Evolutionary conservation across 2,888 invertebrate species (phyloP).

Genomic region (Conchocele bisecta): DNA sequence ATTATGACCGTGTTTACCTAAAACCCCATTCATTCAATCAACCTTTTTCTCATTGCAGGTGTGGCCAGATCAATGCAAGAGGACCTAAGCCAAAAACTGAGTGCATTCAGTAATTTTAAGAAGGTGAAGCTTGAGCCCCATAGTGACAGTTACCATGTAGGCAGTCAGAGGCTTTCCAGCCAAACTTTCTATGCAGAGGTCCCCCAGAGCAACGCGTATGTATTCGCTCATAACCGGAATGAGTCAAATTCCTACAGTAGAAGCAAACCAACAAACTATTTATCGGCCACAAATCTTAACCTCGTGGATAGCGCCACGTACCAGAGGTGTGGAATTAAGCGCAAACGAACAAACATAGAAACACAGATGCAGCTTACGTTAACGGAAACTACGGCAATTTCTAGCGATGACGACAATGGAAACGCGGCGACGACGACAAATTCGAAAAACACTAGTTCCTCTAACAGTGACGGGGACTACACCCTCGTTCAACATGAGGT

Average conservation of each 20-base stretch:
- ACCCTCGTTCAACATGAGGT: slow-evolving; percentile 99
- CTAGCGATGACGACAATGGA: slow-evolving; percentile 82
- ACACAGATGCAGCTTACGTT: slow-evolving; percentile 80
- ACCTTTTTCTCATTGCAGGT: slow-evolving; percentile 51
- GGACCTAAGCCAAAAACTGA: slow-evolving; percentile 66
- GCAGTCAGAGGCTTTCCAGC: slow-evolving; percentile 69
- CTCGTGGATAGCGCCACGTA: slow-evolving; percentile 79
- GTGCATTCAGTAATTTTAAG: slow-evolving; percentile 76
- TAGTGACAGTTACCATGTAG: slow-evolving; percentile 72
- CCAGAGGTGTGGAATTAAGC: slow-evolving; percentile 84
- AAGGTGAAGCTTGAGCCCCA: slow-evolving; percentile 77
- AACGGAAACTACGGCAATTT: slow-evolving; percentile 76
- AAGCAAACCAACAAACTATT: slow-evolving; percentile 81
- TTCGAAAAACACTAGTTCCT: slow-evolving; percentile 72
- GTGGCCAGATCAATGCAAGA: slow-evolving; percentile 77
- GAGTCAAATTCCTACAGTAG: slow-evolving; percentile 49
- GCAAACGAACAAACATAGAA: slow-evolving; percentile 80
- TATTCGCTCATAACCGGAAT: slow-evolving; percentile 55
- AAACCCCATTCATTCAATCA: too few relatives aligned
- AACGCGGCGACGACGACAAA: slow-evolving; percentile 74
- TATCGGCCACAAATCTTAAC: slow-evolving; percentile 87
- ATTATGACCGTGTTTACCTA: too few relatives aligned
- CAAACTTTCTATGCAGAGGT: slow-evolving; percentile 58
- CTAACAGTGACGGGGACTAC: slow-evolving; percentile 93
- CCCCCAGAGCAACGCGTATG: slow-evolving; percentile 52